Conservation (phyloP, 2,797 vertebrate genomes). For the Rhinatrema bivittatum region DNA sequence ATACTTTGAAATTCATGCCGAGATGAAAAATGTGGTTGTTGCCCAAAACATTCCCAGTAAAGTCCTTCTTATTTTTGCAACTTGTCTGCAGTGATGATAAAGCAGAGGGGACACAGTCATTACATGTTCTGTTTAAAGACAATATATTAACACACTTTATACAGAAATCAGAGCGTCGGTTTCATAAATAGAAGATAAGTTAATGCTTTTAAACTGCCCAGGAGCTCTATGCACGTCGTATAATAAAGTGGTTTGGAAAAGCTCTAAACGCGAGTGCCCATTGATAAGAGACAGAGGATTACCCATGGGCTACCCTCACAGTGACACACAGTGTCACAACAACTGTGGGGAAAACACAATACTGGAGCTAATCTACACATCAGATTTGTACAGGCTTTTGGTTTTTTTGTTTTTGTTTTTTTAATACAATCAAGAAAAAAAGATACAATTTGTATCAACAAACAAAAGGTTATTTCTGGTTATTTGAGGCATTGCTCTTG, state of each 20-base stretch:
- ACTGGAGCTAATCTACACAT: conserved; percentile 67
- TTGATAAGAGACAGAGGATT: conserved; percentile 62
- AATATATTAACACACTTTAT: conserved; percentile 34
- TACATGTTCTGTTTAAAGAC: too few relatives aligned
- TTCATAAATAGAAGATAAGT: conserved; percentile 51
- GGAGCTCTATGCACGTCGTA: conserved; percentile 52
- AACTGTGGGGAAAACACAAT: conserved; percentile 76
- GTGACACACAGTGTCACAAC: conserved; percentile 98
- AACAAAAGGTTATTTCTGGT: conserved; percentile 97
- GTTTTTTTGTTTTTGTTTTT: conserved; percentile 48
- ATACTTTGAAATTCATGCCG: too few relatives aligned
- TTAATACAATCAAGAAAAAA: conserved; percentile 93
- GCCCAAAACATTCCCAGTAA: too few relatives aligned
- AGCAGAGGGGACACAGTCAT: too few relatives aligned
- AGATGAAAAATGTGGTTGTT: too few relatives aligned
- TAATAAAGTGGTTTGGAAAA: conserved; percentile 60
- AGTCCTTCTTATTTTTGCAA: too few relatives aligned
- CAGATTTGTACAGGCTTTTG: conserved; percentile 72
- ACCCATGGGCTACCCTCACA: conserved; percentile 85
- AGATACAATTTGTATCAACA: conserved; percentile 99
- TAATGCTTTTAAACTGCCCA: conserved; percentile 61
- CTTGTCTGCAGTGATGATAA: too few relatives aligned
- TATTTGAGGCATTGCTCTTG: conserved; percentile 88
- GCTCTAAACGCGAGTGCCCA: conserved; percentile 84
- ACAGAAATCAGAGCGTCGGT: conserved; percentile 42